Evolutionary conservation across 1,140 invertebrate species (phyloP), one percentile per base, ranked within the genome.

Genomic region (Bicyclus anynana): DNA sequence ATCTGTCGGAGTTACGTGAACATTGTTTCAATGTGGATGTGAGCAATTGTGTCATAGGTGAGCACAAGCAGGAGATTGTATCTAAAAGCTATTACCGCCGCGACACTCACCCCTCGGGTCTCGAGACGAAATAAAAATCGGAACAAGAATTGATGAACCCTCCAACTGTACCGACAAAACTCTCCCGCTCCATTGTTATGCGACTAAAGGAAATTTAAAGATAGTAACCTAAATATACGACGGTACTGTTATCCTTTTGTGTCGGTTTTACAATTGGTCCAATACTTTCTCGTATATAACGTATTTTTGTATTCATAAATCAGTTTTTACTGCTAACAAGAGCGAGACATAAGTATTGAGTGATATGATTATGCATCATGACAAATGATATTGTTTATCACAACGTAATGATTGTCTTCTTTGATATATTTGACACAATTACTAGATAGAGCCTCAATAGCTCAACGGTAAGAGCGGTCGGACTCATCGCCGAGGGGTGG

Each of bases 21-120:
- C 75, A 76, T 78, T 80, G 78, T 83, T 77, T 78, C 71, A 72
- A 81, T 77, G 76, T 58, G 65, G 76, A 81, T 77, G 76, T 58
- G 65, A 78, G 69, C 71, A 72, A 72, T 79, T 67, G 68, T 80
- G 67, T 78, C 70, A 77, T 75, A 77, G 74, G 71, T 74, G 75
- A 76, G 62, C 65, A 69, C 56, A 58, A 66, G 69, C 68, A 70
- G 65, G 67, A 65, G 72, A 66, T 69, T 56, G 72, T 70, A 76
- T 76, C 68, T 75, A 69, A 70, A 80, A 84, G 73, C 74, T 80
- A 81, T 84, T 75, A 78, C 67, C 62, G 65, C 60, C 59, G 65
- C 59, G 64, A 65, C 53, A 18, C 53, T 53, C 63, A 40, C 64
- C 74, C 76, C 69, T 64, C 42, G 54, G 57, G 53, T 51, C 52